Conservation (phyloP, 2,888 invertebrate genomes). For the Folsomia manolachei region DNA sequence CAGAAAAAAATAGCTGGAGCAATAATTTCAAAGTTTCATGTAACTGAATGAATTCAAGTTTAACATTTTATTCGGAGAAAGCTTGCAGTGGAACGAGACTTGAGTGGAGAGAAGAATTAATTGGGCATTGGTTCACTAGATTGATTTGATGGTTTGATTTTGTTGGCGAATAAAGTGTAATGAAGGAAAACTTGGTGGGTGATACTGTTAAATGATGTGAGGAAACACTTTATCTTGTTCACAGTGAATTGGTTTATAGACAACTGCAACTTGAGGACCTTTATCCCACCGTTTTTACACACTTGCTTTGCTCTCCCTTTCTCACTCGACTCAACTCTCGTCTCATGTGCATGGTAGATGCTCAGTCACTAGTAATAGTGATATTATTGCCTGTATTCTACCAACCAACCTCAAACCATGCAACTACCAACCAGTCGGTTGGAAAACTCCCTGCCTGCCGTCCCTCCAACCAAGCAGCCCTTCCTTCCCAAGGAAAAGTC, state of each 20-base stretch:
- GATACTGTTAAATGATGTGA: slow-evolving; percentile 42
- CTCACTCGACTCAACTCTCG: not conserved
- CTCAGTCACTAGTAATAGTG: no score
- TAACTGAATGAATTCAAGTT: no score
- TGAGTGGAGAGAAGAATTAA: not conserved
- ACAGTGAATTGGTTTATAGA: slow-evolving; percentile 39
- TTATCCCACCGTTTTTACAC: slow-evolving; percentile 20
- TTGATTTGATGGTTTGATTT: slow-evolving; percentile 3
- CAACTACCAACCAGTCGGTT: no score
- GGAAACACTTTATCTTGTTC: slow-evolving; percentile 47
- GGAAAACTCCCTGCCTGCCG: no score
- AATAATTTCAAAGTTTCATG: no score
- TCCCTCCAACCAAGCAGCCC: not conserved
- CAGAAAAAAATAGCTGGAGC: no score
- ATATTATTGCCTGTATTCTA: no score
- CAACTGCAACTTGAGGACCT: slow-evolving; percentile 26
- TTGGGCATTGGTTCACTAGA: not conserved
- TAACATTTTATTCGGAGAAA: no score
- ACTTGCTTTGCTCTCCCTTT: not conserved
- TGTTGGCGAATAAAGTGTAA: slow-evolving; percentile 5
- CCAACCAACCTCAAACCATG: no score
- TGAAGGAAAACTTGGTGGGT: slow-evolving; percentile 32
- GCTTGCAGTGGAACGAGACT: no score
- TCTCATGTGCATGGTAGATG: not conserved
- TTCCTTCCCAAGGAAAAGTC: not conserved